Evolutionary conservation across 2,888 invertebrate species (phyloP).

Genomic region (Scaptomyza tumidula): DNA sequence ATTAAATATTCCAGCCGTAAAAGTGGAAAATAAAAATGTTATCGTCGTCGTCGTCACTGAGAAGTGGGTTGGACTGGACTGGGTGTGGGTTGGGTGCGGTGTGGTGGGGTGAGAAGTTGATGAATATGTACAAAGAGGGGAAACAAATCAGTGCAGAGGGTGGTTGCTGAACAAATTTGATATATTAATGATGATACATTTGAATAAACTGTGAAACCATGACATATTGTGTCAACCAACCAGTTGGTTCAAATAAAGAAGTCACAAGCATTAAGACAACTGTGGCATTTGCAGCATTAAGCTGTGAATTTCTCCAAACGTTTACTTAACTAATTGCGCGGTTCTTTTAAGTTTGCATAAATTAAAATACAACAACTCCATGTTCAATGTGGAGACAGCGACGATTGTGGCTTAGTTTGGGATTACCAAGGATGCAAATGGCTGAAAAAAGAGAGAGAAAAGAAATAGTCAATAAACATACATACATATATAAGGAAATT

Average conservation of each 20-base stretch:
- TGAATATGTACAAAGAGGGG: constrained; percentile 44
- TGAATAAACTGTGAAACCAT: constrained; percentile 73
- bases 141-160: constrained; percentile 18
- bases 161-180: constrained; percentile 25
- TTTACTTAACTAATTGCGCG: constrained; percentile 83
- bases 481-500: neutral
- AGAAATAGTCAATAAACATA: neutral
- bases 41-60: constrained; percentile 23
- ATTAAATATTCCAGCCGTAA: constrained; percentile 79
- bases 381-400: constrained; percentile 33
- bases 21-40: constrained; percentile 76
- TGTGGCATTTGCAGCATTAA: constrained; percentile 47
- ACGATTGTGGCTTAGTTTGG: constrained; percentile 43
- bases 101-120: constrained; percentile 47
- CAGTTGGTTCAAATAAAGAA: constrained; percentile 48
- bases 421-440: constrained; percentile 22
- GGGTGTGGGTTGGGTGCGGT: no score
- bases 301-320: constrained; percentile 54
- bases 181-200: constrained; percentile 72
- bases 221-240: constrained; percentile 70
- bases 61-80: constrained; percentile 23
- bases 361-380: constrained; percentile 58
- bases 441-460: neutral
- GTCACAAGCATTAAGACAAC: constrained; percentile 37
- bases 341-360: constrained; percentile 77